These are phyloP conservation scores for Volucella inanis DNA, from an alignment of 2,888 invertebrate genomes.

Conservation along the genomic window DNA sequence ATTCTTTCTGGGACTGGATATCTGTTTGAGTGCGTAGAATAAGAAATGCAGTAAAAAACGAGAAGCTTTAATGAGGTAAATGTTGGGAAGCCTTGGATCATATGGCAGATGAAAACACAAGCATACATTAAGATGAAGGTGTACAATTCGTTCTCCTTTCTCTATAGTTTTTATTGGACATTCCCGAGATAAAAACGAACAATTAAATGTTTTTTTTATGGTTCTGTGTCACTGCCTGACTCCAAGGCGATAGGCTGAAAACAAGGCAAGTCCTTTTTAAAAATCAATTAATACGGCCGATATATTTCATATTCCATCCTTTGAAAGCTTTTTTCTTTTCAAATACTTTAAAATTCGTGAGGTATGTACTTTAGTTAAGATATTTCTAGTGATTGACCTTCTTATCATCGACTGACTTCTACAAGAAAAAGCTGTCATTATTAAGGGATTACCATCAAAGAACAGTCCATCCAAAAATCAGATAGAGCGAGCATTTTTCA, in stretches of 20 bases:
- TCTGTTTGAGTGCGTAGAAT: neutral
- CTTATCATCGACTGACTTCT: too few species aligned
- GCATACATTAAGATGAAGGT: neutral
- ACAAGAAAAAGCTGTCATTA: too few species aligned
- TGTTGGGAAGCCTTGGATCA: too few species aligned
- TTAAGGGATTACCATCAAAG: too few species aligned
- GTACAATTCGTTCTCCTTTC: neutral
- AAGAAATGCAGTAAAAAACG: neutral
- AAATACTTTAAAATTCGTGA: too few species aligned
- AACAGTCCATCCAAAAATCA: too few species aligned
- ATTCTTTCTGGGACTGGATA: neutral
- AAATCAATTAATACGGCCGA: neutral
- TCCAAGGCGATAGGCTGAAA: slow-evolving; percentile 19
- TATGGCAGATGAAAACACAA: neutral
- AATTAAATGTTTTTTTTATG: slow-evolving; percentile 19
- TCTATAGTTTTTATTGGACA: neutral
- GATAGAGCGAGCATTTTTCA: too few species aligned
- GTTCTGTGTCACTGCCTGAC: neutral
- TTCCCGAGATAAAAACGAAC: neutral
- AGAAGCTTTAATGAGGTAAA: neutral
- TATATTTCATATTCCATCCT: neutral
- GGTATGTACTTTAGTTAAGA: too few species aligned
- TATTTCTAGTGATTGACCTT: too few species aligned
- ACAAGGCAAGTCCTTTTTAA: neutral
- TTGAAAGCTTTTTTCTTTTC: too few species aligned